Evolutionary conservation across 2,888 invertebrate genomes (phyloP).

Genomic region (Epicampocera succincta): DNA sequence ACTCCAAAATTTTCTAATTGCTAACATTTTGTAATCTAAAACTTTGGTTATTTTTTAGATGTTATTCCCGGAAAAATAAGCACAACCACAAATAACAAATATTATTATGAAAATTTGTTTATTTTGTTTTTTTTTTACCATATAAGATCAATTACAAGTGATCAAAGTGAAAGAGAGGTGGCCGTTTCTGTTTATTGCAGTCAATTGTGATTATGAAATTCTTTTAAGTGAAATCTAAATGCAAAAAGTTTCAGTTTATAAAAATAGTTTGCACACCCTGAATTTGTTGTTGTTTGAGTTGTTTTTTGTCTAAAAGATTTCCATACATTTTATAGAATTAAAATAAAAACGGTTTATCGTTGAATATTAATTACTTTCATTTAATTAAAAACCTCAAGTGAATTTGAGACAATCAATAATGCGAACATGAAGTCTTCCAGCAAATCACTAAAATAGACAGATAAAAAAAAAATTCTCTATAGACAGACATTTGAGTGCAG

Average conservation of each 20-base stretch:
- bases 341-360: conserved; percentile 23
- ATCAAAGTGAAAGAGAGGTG: conserved; percentile 2
- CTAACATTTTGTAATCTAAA: no score
- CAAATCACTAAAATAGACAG: not conserved
- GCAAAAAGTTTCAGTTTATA: no score
- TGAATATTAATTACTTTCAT: conserved; percentile 52
- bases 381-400: conserved; percentile 46
- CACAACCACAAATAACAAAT: conserved; percentile 8
- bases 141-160: conserved; percentile 34
- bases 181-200: no score
- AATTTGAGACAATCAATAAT: conserved; percentile 27
- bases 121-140: no score
- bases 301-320: conserved; percentile 22
- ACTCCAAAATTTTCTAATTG: no score
- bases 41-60: not conserved
- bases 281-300: not conserved
- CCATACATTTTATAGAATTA: conserved; percentile 7
- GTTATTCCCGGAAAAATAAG: conserved; percentile 2
- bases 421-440: conserved; percentile 12
- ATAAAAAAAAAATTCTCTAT: not conserved
- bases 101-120: not conserved
- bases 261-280: conserved; percentile 40
- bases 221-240: not conserved
- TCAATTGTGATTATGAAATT: not conserved
- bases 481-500: not conserved